Conservation (phyloP, 2,113 vertebrate species). For the Hemiscyllium ocellatum region DNA sequence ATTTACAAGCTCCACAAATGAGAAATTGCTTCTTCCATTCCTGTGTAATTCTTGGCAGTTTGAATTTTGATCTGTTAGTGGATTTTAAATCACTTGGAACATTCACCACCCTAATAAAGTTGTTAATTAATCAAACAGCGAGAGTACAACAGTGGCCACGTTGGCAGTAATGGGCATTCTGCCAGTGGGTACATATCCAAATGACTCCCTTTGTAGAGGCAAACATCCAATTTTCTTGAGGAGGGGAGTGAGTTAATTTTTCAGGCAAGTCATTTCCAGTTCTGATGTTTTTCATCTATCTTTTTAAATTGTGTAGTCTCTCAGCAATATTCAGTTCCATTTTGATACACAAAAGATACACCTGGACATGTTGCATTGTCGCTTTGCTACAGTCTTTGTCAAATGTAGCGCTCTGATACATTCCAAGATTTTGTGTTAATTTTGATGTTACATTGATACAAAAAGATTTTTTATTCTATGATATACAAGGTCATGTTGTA, state of each 20-base stretch:
- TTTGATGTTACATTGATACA: not conserved
- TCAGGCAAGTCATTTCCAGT: not conserved
- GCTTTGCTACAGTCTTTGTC: not conserved
- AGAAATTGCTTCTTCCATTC: not conserved
- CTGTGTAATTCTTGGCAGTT: not conserved
- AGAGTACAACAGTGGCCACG: not conserved
- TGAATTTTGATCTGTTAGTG: not conserved
- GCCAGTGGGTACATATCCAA: not conserved
- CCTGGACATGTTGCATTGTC: not conserved
- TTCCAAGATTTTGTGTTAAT: not conserved
- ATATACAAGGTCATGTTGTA: not conserved
- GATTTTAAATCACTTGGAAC: not conserved
- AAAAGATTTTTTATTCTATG: not conserved
- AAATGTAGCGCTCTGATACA: not conserved
- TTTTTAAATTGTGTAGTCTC: not conserved
- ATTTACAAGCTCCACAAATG: not conserved
- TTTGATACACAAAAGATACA: not conserved
- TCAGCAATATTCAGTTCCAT: not conserved
- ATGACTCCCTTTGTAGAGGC: not conserved
- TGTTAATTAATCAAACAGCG: not conserved
- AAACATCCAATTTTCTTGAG: not conserved
- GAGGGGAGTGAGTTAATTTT: not conserved
- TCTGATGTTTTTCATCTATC: not conserved
- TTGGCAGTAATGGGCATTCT: not conserved
- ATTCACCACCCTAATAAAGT: not conserved